Evolutionary conservation across 2,797 vertebrate species (phyloP).

Genomic region (Platyrinchus mystaceus): DNA sequence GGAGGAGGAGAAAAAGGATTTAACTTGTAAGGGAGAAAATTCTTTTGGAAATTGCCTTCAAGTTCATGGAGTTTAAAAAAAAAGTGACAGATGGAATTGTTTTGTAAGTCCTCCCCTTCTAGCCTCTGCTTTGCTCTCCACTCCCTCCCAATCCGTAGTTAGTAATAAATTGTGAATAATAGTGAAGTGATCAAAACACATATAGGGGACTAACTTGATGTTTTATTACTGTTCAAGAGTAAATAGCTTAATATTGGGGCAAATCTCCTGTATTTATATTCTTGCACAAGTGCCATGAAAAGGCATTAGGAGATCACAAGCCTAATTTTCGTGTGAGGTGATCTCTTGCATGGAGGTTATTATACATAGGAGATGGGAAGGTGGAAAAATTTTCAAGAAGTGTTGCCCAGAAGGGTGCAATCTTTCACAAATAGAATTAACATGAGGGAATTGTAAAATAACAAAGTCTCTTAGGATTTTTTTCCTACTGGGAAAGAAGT

Average conservation of each 20-base stretch:
- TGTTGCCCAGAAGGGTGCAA: neutral
- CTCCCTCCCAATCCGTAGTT: neutral
- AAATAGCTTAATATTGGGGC: neutral
- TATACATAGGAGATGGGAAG: neutral
- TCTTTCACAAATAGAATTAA: neutral
- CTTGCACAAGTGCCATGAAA: neutral
- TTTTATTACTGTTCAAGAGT: neutral
- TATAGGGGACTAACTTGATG: neutral
- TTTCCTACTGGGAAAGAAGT: neutral
- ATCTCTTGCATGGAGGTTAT: neutral
- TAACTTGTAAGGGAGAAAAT: slow-evolving; percentile 61
- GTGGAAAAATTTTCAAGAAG: neutral
- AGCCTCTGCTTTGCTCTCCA: neutral
- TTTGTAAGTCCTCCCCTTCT: neutral
- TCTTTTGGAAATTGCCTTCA: slow-evolving; percentile 62
- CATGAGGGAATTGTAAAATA: neutral
- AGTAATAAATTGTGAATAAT: neutral
- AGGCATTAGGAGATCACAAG: neutral
- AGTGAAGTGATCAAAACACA: neutral
- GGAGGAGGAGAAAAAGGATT: slow-evolving; percentile 51
- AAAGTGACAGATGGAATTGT: neutral
- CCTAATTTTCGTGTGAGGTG: neutral
- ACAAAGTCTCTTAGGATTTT: neutral
- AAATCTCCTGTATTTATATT: neutral
- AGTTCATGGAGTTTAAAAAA: slow-evolving; percentile 15